phyloP scores from a whole-genome alignment of 2,797 vertebrate genomes.

The Myotis daubentonii region DNA sequence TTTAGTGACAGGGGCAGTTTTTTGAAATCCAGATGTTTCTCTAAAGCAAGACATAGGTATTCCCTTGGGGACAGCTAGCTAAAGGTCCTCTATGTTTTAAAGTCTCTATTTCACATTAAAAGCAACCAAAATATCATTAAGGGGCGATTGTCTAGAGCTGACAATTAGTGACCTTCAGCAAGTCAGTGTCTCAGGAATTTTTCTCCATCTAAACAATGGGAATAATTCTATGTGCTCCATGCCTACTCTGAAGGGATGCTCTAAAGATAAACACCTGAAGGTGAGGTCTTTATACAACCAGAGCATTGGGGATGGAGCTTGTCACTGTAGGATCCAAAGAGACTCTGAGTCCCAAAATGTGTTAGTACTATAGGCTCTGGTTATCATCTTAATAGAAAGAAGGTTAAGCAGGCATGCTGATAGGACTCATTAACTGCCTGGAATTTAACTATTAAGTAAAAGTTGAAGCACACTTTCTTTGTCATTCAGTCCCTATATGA shows the following conservation, averaged over 20 bases:
- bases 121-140: neutral
- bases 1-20: neutral
- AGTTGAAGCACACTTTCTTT: neutral
- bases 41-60: neutral
- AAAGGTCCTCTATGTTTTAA: neutral
- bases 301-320: neutral
- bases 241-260: neutral
- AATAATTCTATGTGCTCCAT: conserved; percentile 8
- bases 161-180: neutral
- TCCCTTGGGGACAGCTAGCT: neutral
- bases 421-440: neutral
- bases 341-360: neutral
- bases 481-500: neutral
- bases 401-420: neutral
- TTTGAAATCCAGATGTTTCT: conserved; percentile 9
- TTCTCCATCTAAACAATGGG: neutral
- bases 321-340: neutral
- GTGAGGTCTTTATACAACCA: neutral
- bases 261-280: neutral
- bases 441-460: neutral
- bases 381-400: neutral
- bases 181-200: neutral
- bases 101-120: conserved; percentile 3
- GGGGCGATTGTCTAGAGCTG: neutral
- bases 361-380: neutral